Evolutionary conservation across 2,888 invertebrate species (phyloP).

Genomic region (Machimus atricapillus): DNA sequence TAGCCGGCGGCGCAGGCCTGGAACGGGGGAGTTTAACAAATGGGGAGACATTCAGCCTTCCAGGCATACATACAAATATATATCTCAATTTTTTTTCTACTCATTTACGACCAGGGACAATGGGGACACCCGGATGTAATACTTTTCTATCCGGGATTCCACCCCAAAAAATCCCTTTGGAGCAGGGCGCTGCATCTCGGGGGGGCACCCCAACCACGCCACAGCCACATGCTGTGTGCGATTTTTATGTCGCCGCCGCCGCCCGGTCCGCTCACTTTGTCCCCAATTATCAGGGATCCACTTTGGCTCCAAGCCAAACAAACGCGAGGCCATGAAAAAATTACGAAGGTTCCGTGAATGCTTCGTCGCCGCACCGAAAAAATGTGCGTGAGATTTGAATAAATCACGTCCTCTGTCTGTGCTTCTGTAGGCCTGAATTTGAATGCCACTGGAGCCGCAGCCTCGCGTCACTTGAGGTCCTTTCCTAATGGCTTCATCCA

Average conservation of each 20-base stretch:
- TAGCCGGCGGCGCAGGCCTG: neutral
- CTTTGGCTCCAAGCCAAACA: conserved; percentile 18
- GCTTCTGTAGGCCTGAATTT: neutral
- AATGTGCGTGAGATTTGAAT: conserved; percentile 1
- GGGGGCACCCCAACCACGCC: neutral
- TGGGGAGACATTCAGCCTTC: neutral
- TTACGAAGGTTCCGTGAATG: neutral
- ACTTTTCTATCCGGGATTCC: neutral
- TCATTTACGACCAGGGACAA: conserved; percentile 12
- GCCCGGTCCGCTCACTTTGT: conserved; percentile 3
- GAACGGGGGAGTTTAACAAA: neutral
- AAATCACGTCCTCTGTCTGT: neutral
- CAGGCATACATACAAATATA: neutral
- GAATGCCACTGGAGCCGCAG: neutral
- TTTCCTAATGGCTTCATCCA: neutral
- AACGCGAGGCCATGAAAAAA: neutral
- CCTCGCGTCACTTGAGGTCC: neutral
- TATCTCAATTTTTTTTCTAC: neutral
- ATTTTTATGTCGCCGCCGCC: conserved; percentile 24
- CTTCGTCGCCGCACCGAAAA: neutral
- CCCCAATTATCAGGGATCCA: conserved; percentile 17
- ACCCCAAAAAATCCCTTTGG: neutral
- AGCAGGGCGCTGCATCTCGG: neutral
- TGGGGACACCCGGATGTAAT: neutral
- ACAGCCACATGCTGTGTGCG: neutral